These are phyloP conservation scores for Leptarthrus brevirostris DNA, from an alignment of 2,888 invertebrate genomes.

Conservation along the genomic window DNA sequence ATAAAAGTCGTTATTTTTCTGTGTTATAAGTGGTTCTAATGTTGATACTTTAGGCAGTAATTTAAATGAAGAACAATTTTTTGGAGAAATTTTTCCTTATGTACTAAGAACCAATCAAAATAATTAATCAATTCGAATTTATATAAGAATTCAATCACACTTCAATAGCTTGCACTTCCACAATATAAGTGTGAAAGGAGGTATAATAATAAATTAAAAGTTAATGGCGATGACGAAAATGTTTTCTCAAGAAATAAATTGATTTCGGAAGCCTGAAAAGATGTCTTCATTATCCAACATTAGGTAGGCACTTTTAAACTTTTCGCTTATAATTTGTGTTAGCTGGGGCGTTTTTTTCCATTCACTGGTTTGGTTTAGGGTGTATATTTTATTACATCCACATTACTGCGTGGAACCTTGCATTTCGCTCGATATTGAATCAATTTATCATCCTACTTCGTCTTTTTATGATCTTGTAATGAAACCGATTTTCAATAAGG, in stretches of 20 bases:
- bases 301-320: constrained; percentile 42
- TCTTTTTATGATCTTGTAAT: constrained; percentile 48
- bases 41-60: no score
- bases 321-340: background rate
- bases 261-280: constrained; percentile 20
- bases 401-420: background rate
- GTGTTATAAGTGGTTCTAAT: no score
- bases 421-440: constrained; percentile 36
- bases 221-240: constrained; percentile 34
- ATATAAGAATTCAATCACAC: no score
- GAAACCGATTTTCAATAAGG: constrained; percentile 52
- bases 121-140: no score
- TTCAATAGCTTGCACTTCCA: no score
- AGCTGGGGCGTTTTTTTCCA: background rate
- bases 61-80: no score
- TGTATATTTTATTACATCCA: constrained; percentile 16
- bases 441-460: constrained; percentile 51
- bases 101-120: no score
- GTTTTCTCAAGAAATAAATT: constrained; percentile 16
- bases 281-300: constrained; percentile 47
- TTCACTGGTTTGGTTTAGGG: background rate
- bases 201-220: constrained; percentile 23
- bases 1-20: no score
- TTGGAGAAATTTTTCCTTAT: no score
- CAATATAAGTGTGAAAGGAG: no score